Evolutionary conservation across 2,113 vertebrate genomes (phyloP).

Genomic region (Nyctibius bracteatus): DNA sequence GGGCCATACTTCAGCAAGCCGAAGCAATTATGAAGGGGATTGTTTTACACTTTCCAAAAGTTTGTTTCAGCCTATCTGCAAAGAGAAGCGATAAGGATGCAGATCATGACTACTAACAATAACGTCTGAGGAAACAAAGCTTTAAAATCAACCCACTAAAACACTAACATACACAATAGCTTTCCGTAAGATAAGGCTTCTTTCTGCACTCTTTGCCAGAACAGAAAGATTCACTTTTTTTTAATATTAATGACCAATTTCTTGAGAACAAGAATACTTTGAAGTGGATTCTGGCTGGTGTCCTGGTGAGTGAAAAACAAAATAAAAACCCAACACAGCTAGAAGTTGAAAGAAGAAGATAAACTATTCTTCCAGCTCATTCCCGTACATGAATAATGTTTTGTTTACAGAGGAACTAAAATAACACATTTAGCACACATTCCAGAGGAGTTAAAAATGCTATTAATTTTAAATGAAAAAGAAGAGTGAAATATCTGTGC

Average conservation of each 20-base stretch:
- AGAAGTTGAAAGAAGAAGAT: background rate
- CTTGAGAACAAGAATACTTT: background rate
- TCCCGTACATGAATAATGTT: background rate
- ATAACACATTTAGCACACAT: background rate
- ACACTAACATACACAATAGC: rapidly evolving
- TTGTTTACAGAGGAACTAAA: conserved; percentile 11
- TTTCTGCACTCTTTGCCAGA: background rate
- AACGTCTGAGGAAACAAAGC: rapidly evolving
- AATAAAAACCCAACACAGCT: background rate
- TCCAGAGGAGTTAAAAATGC: background rate
- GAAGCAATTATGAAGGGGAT: background rate
- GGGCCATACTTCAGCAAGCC: background rate
- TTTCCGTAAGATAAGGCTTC: background rate
- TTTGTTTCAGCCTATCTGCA: background rate
- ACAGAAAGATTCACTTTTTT: background rate
- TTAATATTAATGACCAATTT: background rate
- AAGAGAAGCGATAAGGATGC: background rate
- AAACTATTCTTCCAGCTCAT: background rate
- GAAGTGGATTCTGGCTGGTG: background rate
- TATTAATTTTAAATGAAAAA: background rate
- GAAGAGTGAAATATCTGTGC: background rate
- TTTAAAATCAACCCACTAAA: background rate
- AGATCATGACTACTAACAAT: background rate
- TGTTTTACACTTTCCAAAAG: background rate
- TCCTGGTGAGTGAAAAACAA: background rate